Percentiles rank a stretch among this genome's conserved stretches.
Evolutionary conservation across 2,888 invertebrate species (phyloP).

Genomic region (Ophioninae sp.): DNA sequence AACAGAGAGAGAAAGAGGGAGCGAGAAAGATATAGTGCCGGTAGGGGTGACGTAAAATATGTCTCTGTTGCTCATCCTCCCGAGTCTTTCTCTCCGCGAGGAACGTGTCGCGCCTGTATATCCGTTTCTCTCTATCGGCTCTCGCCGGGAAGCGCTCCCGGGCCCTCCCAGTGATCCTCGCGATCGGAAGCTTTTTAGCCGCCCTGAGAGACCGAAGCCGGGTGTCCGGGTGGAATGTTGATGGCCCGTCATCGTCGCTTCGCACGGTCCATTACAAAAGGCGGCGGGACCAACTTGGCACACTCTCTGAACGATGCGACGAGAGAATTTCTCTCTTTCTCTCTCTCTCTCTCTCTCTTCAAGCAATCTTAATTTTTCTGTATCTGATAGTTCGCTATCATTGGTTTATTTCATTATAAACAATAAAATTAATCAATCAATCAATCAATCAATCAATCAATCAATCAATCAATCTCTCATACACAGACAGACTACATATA

Average conservation of each 20-base stretch:
- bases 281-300: constrained; percentile 54
- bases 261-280: constrained; percentile 64
- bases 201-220: constrained; percentile 69
- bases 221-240: constrained; percentile 77
- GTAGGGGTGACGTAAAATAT: constrained; percentile 75
- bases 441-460: too few relatives aligned
- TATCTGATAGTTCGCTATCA: too few relatives aligned
- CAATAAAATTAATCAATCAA: too few relatives aligned
- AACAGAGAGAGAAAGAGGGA: constrained; percentile 45
- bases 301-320: constrained; percentile 59
- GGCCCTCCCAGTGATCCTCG: constrained; percentile 55
- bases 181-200: constrained; percentile 71
- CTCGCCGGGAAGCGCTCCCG: constrained; percentile 34
- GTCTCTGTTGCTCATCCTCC: constrained; percentile 73
- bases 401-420: too few relatives aligned
- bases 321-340: constrained; percentile 46
- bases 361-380: too few relatives aligned
- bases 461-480: too few relatives aligned
- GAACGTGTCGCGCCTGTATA: constrained; percentile 31
- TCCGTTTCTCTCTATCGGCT: constrained; percentile 8
- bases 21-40: constrained; percentile 6
- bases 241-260: constrained; percentile 77
- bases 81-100: constrained; percentile 45
- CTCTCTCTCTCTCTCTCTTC: constrained; percentile 33
- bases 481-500: too few relatives aligned